Evolutionary conservation across 1,140 invertebrate genomes (phyloP).

Genomic region (Drosophila persimilis): DNA sequence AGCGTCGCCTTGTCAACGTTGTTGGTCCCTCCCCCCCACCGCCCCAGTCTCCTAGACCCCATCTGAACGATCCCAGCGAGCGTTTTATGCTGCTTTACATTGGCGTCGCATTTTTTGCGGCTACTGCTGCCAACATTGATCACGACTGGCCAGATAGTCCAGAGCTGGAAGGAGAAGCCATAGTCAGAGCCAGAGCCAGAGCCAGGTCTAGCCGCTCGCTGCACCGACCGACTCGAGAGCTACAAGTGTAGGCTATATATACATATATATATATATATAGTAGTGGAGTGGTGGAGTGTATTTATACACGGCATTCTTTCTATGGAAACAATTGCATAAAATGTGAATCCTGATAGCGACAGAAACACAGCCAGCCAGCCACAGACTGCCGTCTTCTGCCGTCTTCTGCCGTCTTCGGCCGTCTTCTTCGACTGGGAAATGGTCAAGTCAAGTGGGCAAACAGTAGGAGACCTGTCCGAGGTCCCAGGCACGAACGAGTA

Average conservation of each 20-base stretch:
- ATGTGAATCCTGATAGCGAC: conserved; percentile 78
- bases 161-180: conserved; percentile 9
- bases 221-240: conserved; percentile 40
- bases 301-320: conserved; percentile 76
- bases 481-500: background rate
- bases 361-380: conserved; percentile 29
- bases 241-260: conserved; percentile 51
- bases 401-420: too few species aligned
- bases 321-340: conserved; percentile 81
- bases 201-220: too few species aligned
- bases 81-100: conserved; percentile 75
- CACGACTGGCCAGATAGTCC: conserved; percentile 71
- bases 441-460: conserved; percentile 54
- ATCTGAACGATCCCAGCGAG: conserved; percentile 33
- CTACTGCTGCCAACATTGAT: conserved; percentile 65
- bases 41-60: conserved; percentile 14
- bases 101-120: conserved; percentile 72
- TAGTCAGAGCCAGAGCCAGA: too few species aligned
- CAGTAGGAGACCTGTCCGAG: conserved; percentile 33
- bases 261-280: conserved; percentile 3
- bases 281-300: conserved; percentile 16
- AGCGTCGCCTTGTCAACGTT: conserved; percentile 75
- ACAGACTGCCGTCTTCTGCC: conserved; percentile 1
- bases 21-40: conserved; percentile 10
- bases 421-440: conserved; percentile 17